A percentile compares a stretch with the other conserved stretches of the same genome.
Conservation (phyloP, 1,140 invertebrate genomes). For the Penaeus indicus region DNA sequence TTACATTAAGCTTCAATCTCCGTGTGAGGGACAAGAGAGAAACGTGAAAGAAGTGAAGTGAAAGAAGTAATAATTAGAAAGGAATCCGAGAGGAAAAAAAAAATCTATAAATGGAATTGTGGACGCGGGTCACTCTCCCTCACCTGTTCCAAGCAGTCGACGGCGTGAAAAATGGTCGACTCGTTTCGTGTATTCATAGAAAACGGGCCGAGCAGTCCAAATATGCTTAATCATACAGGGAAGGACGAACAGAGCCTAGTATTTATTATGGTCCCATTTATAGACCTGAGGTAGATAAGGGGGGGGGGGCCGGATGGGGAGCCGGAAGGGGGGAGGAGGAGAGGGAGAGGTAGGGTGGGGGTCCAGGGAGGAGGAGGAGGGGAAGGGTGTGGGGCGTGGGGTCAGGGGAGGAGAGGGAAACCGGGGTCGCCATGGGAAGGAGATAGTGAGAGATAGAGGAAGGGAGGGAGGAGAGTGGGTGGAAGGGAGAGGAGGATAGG, state of each 20-base stretch:
- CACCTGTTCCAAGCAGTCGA: conserved; percentile 1
- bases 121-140: not conserved
- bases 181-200: no score
- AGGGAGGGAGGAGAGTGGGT: not conserved
- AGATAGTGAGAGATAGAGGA: not conserved
- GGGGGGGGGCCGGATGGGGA: not conserved
- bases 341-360: not conserved
- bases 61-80: no score
- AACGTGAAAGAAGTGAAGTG: no score
- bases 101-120: no score
- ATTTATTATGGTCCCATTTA: conserved; percentile 51
- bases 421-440: not conserved
- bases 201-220: not conserved
- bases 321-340: not conserved
- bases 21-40: no score
- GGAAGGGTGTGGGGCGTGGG: not conserved
- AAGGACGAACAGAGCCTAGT: conserved; percentile 33
- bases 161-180: not conserved
- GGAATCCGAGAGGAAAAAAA: no score
- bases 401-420: not conserved
- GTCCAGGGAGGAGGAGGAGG: not conserved
- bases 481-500: not conserved
- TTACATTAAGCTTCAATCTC: no score
- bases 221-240: conserved; percentile 46
- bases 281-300: conserved; percentile 6